Conservation (phyloP, 2,113 vertebrate genomes). For the Pelecanus crispus region DNA sequence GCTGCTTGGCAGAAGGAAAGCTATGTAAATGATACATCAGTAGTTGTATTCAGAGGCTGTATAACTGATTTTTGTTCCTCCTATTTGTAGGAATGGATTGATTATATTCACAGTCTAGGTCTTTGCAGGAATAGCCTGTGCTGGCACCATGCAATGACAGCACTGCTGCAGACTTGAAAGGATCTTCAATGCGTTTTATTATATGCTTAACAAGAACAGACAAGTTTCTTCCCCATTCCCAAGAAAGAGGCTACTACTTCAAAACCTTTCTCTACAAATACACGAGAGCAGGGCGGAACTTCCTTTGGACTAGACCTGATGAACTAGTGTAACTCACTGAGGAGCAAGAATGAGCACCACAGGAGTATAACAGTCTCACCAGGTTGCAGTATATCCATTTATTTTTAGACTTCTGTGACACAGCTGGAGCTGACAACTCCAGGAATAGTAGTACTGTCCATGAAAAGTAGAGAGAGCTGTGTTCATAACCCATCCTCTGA, state of each 20-base stretch:
- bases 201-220: constrained; percentile 52
- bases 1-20: not conserved
- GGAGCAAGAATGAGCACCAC: constrained; percentile 1
- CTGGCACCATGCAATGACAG: constrained; percentile 17
- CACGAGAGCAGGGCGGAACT: not conserved
- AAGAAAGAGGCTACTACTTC: constrained; percentile 29
- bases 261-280: constrained; percentile 12
- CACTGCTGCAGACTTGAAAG: constrained; percentile 58
- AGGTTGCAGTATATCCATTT: constrained; percentile 22
- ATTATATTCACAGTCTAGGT: constrained; percentile 14
- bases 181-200: constrained; percentile 29
- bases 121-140: constrained; percentile 35
- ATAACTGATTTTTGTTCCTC: not conserved
- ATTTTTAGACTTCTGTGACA: constrained; percentile 37
- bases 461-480: constrained; percentile 14
- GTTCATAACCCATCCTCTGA: not conserved
- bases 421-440: constrained; percentile 36
- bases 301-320: constrained; percentile 1
- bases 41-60: not conserved
- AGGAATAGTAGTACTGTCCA: constrained; percentile 23
- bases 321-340: constrained; percentile 38
- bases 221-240: not conserved
- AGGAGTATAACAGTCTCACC: constrained; percentile 23
- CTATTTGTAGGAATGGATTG: not conserved
- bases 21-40: not conserved